A percentile compares a stretch with the other conserved stretches of the same genome.
phyloP scores from a whole-genome alignment of 2,113 vertebrate species.

The Elanoides forficatus region DNA sequence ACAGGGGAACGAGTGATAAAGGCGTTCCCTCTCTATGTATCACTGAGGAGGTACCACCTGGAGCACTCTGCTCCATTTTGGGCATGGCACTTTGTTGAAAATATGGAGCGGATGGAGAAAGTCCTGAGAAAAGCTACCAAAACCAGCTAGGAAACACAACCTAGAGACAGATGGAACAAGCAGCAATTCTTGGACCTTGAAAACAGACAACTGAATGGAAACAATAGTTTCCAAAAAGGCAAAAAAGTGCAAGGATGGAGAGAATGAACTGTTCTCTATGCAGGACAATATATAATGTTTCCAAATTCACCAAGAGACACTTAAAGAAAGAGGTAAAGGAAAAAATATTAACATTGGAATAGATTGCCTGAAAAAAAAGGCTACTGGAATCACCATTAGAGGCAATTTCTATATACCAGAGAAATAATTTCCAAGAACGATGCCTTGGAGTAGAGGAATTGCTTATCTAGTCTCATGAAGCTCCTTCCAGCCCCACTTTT shows the following conservation, averaged over 20 bases:
- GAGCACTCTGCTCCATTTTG: not conserved
- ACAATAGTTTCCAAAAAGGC: not conserved
- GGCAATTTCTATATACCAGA: not conserved
- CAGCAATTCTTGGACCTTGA: accelerated
- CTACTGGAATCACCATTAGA: not conserved
- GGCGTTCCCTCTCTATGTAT: not conserved
- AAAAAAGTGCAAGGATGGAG: not conserved
- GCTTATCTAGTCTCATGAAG: not conserved
- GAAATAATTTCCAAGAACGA: not conserved
- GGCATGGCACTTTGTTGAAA: not conserved
- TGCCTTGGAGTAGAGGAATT: not conserved
- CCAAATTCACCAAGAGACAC: not conserved
- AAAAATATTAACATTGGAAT: not conserved
- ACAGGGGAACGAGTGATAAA: not conserved
- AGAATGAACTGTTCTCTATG: not conserved
- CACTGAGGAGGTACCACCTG: not conserved
- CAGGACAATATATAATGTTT: not conserved
- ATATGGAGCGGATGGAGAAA: accelerated
- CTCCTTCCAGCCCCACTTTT: not conserved
- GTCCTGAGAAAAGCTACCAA: not conserved
- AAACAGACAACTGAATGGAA: not conserved
- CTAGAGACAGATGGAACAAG: not conserved
- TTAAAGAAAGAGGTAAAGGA: not conserved
- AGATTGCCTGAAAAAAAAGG: not conserved
- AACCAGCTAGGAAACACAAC: not conserved